Base-by-base conservation (phyloP, 2,113 vertebrate species). In the Nettapus auritus region DNA sequence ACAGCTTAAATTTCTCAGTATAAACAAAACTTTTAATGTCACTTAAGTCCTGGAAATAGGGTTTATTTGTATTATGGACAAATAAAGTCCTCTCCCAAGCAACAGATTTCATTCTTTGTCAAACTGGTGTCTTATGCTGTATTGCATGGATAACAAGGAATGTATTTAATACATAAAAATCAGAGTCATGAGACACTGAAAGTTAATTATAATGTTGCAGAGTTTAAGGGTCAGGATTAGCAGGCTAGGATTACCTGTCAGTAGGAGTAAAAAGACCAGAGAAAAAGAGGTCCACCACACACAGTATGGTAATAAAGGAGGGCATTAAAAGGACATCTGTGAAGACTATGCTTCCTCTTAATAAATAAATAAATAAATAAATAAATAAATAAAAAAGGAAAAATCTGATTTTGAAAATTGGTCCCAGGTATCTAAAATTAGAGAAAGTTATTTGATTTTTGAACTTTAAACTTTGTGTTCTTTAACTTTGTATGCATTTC, bases 111-210 rank as follows among this genome's bases (percentile, higher is more conserved):
- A 66, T 76, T 92, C 80, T 95, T 86, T 88, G 26, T 90, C 66
- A 93, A 86, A 68, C 31, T 0, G 0, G 38, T 75, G 56, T 82
- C 62, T 93, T 62, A 81, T 50, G 62, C 69, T 71, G 83, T 22
- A 57, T 68, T 78, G 78, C 94, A 42, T 42, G 60, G 79, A 97
- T 86, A 94, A 90, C 57, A 94, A 95, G 83, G 86, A 77, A 73
- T 84, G 69, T 66, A 89, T 91, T 96, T 96, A 95, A 93, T 88
- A 92, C 80, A 89, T 36, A 94, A 93, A 91, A 96, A 84, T 94
- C 79, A 93, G 91, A 94, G 83, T 96, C 92, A 96, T 93, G 90
- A 93, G 92, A 90, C 86, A 68, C 83, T 74, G 63, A 13, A 92
- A 95, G 93, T 88, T 93, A 95, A 96, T 94, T 97, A 92, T 82